Evolutionary conservation across 2,797 vertebrate species (phyloP), one percentile per base, ranked within the genome.

Genomic region (Pempheris klunzingeri): DNA sequence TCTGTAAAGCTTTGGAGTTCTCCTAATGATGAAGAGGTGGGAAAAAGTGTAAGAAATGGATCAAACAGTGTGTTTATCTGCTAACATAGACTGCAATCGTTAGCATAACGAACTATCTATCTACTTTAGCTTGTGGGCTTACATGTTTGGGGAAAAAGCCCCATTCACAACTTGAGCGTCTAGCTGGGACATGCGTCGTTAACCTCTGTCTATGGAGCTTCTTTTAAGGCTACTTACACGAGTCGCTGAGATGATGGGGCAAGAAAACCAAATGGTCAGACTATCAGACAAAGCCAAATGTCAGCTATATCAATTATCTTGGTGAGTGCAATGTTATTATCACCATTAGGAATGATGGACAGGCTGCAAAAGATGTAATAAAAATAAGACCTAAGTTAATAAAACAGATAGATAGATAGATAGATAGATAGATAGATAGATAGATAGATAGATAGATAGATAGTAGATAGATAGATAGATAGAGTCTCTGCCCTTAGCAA

Each of bases 391-490:
- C 24, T 17, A 61, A 13, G 11, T 44, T 13, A n/a, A 67, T 50
- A 41, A 53, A 26, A 3, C 13, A 58, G 63, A 65, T 55, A 67
- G 61, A 52, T 20, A 36, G 66, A 73, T 28, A 77, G 59, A 57
- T 65, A 52, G 64, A 71, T 39, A 44, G 70, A 76, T 32, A 58
- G 73, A 82, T 60, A 50, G 71, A 65, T 43, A 67, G 68, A 65
- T 61, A 80, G 77, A 79, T 55, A 66, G 71, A 72, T 62, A 60
- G 73, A n/a, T n/a, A n/a, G n/a, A n/a, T n/a, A n/a, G n/a, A n/a
- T n/a, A n/a, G n/a, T n/a, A n/a, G n/a, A 76, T 71, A 72, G 86
- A 80, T 64, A 75, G 82, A 74, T 69, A 66, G 62, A 75, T 43
- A 34, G 74, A 61, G 17, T 50, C 36, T 82, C 55, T 78, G 77